Conservation (phyloP, 2,113 vertebrate species). For the Phrynosoma platyrhinos region DNA sequence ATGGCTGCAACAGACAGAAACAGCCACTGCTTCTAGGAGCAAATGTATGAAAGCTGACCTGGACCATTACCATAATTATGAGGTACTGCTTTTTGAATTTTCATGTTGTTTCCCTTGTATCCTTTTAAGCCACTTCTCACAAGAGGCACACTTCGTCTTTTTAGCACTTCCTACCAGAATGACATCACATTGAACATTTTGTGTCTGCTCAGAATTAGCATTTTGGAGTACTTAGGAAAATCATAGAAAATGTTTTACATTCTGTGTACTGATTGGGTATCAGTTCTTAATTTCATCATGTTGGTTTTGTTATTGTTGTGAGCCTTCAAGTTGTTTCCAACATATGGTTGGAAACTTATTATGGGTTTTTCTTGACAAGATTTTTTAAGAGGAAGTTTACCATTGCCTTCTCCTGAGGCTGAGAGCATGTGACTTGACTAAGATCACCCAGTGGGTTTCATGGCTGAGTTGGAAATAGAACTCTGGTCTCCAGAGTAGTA, state of each 20-base stretch:
- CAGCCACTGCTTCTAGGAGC: conserved; percentile 72
- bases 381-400: too few species aligned
- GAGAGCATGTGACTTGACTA: too few species aligned
- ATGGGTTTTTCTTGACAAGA: too few species aligned
- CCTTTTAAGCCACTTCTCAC: not conserved
- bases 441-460: too few species aligned
- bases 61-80: conserved; percentile 77
- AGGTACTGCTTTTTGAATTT: conserved; percentile 74
- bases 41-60: conserved; percentile 78
- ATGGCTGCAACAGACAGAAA: conserved; percentile 74
- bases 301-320: too few species aligned
- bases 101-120: conserved; percentile 20
- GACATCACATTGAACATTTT: not conserved
- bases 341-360: too few species aligned
- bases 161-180: not conserved
- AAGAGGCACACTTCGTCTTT: not conserved
- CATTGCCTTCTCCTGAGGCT: too few species aligned
- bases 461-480: too few species aligned
- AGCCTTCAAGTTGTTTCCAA: too few species aligned
- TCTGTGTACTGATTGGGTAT: not conserved
- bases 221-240: not conserved
- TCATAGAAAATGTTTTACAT: not conserved
- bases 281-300: not conserved
- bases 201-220: not conserved
- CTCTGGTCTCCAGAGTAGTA: too few species aligned